A percentile compares a stretch with the other conserved stretches of the same genome.
Conservation (phyloP, 2,113 vertebrate genomes). For the Fulmarus glacialis region DNA sequence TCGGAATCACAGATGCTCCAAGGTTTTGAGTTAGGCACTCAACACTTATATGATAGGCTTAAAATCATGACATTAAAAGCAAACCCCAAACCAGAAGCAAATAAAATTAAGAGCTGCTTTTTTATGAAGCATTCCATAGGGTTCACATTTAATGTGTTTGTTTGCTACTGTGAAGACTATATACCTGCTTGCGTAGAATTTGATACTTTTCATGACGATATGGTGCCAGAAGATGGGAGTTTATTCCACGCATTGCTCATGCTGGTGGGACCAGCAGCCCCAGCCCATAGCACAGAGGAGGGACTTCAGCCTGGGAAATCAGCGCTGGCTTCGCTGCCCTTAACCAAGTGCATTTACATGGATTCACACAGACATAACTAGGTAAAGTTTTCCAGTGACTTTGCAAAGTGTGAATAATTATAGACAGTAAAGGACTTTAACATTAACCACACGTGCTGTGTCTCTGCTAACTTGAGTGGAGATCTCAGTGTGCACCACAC, state of each 20-base stretch:
- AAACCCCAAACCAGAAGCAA: background rate
- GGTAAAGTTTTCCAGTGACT: background rate
- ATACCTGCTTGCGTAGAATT: background rate
- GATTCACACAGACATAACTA: background rate
- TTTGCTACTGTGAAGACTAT: background rate
- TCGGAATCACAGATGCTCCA: accelerated
- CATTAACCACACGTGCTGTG: background rate
- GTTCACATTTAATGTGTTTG: background rate
- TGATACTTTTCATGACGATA: background rate
- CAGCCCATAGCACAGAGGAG: background rate
- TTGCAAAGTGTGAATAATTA: background rate
- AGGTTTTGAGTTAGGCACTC: background rate
- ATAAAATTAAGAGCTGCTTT: background rate
- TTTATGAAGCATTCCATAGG: background rate
- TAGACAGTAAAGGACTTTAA: background rate
- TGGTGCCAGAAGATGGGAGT: background rate
- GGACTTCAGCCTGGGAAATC: background rate
- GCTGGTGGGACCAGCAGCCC: background rate
- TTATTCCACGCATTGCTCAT: background rate
- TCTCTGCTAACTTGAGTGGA: background rate
- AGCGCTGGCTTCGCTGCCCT: too few relatives aligned
- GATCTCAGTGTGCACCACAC: accelerated
- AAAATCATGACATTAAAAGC: background rate
- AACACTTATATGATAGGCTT: background rate
- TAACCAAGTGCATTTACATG: background rate